These are phyloP conservation scores for Paraescarpia echinospica DNA, from an alignment of 1,140 invertebrate species.

Conservation along the genomic window DNA sequence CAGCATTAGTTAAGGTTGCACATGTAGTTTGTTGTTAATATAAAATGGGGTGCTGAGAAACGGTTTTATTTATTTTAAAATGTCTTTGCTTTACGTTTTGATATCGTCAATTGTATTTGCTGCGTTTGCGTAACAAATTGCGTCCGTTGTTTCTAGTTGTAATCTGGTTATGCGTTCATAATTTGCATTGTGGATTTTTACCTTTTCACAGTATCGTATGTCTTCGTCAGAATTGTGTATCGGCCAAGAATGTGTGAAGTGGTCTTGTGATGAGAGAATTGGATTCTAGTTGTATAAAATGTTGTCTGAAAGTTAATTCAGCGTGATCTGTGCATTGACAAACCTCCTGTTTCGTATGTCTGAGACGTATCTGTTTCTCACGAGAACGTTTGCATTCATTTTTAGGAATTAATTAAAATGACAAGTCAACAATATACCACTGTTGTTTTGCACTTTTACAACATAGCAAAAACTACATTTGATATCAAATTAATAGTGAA, in stretches of 20 bases:
- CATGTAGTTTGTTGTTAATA: background rate
- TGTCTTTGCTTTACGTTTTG: background rate
- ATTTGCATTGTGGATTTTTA: background rate
- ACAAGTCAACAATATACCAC: background rate
- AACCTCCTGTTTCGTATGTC: background rate
- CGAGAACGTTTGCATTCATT: background rate
- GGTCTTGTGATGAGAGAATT: background rate
- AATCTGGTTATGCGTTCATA: background rate
- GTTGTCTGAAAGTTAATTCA: background rate
- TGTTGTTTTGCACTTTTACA: background rate
- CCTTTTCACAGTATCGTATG: background rate
- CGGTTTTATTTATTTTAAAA: background rate
- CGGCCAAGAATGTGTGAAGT: background rate
- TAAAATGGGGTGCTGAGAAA: background rate
- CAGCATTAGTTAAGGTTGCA: background rate
- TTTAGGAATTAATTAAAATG: constrained; percentile 7
- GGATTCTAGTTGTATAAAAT: background rate
- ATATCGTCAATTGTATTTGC: background rate
- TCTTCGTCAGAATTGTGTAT: background rate
- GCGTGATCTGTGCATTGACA: background rate
- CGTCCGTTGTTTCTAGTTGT: background rate
- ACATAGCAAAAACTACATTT: background rate
- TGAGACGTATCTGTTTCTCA: background rate
- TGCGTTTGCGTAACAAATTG: background rate
- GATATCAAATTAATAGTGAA: too few species aligned